These are phyloP conservation scores for Ceratothoa steindachneri DNA, from an alignment of 2,888 invertebrate genomes.

Conservation along the genomic window DNA sequence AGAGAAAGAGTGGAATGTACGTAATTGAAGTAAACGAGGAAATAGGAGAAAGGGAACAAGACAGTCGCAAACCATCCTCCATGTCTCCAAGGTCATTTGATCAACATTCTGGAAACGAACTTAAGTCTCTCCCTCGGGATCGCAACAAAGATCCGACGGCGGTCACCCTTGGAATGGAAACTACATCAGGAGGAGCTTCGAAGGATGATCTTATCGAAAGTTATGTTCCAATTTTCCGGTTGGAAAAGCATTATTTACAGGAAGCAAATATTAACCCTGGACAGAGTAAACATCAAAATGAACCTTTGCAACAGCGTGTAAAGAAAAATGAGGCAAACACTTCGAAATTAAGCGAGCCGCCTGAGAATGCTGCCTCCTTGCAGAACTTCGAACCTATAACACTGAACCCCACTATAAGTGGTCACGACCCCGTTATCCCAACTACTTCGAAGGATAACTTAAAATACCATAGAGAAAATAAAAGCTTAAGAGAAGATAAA, in stretches of 20 bases:
- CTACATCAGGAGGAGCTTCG: neutral
- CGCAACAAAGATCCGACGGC: slow-evolving; percentile 5
- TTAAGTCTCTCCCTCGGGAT: slow-evolving; percentile 1
- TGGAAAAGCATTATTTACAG: slow-evolving; percentile 8
- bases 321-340: neutral
- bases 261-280: slow-evolving; percentile 1
- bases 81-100: neutral
- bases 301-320: neutral
- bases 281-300: slow-evolving; percentile 3
- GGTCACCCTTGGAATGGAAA: slow-evolving; percentile 10
- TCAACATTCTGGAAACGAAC: slow-evolving; percentile 5
- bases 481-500: no score
- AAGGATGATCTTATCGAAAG: slow-evolving; percentile 2
- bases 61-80: neutral
- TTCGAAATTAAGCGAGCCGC: neutral
- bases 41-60: neutral
- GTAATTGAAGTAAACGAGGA: neutral
- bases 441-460: no score
- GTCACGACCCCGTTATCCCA: no score
- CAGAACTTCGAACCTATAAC: no score
- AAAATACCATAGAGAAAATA: no score
- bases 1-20: neutral
- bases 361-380: neutral
- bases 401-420: no score
- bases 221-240: slow-evolving; percentile 8